Evolutionary conservation across 2,797 vertebrate genomes (phyloP), one percentile per base, ranked within the genome.

Genomic region (Propithecus deckenii): DNA sequence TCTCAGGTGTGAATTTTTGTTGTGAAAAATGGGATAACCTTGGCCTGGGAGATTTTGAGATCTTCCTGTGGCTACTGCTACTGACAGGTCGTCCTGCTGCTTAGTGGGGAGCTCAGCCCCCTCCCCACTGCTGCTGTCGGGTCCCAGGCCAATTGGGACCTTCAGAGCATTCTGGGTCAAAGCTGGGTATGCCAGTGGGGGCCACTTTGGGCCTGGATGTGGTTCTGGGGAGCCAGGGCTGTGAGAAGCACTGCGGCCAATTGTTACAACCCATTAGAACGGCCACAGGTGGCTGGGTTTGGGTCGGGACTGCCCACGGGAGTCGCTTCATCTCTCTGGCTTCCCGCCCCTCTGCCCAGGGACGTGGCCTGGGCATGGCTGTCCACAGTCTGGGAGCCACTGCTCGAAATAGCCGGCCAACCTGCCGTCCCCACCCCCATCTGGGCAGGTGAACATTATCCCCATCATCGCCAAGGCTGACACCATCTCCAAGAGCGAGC

Each of bases 381-480:
- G 20, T 57, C 72, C 46, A n/a, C 18, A 2, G 20, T 48, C 41
- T 13, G 80, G 63, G 78, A 88, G 55, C n/a, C 59, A 23, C n/a
- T 55, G 32, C 7, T 80, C 25, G 6, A 23, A 67, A 11, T 2
- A 90, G 95, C 32, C 86, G 76, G 83, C 2, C 69, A 0, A 1
- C 50, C 1, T 83, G 25, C 48, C n/a, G 11, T 41, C 63, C 38
- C 38, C 22, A 69, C 4, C 59, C 32, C 23, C 3, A 22, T 52
- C 74, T 85, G 57, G 22, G 52, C 46, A 99, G 99, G 99, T 99
- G 94, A 99, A 99, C 98, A 99, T 99, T 67, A 99, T 99, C 97
- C 99, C 99, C 0, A 99, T 99, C 79, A 99, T 99, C 17, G 99
- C 99, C 97, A 99, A 99, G 98, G 99, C 99, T 0, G 99, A 99